A percentile compares a stretch with the other conserved stretches of the same genome.
Evolutionary conservation across 2,797 vertebrate genomes (phyloP).

Genomic region (Rhincodon typus): DNA sequence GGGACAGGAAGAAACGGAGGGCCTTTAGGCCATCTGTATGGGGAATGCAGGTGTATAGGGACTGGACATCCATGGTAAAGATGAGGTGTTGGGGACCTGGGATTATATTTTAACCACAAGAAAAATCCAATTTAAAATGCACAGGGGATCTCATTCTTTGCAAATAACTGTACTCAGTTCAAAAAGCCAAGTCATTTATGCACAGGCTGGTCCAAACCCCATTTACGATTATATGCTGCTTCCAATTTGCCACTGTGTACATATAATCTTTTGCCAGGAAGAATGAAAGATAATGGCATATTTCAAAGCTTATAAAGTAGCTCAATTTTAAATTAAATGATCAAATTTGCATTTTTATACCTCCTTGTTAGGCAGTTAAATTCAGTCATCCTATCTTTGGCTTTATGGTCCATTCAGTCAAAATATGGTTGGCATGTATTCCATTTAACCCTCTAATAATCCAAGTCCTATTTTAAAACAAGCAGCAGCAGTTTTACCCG

Average conservation of each 20-base stretch:
- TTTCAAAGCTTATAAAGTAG: not conserved
- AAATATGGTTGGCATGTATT: not conserved
- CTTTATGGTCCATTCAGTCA: not conserved
- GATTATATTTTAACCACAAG: not conserved
- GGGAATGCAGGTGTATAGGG: too few species aligned
- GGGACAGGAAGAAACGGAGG: too few species aligned
- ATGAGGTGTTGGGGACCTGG: too few species aligned
- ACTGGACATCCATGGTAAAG: too few species aligned
- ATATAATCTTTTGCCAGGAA: not conserved
- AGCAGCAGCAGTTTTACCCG: not conserved
- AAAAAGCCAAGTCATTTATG: not conserved
- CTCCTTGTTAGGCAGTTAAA: conserved; percentile 5
- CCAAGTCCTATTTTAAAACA: not conserved
- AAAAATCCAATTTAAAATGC: not conserved
- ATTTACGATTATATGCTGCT: not conserved
- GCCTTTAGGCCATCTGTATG: too few species aligned
- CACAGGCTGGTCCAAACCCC: not conserved
- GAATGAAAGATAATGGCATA: not conserved
- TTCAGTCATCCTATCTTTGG: not conserved
- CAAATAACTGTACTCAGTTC: too few species aligned
- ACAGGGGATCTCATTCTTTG: not conserved
- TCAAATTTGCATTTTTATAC: conserved; percentile 10
- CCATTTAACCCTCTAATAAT: not conserved
- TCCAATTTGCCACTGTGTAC: not conserved
- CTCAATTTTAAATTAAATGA: conserved; percentile 13